A percentile compares a stretch with the other conserved stretches of the same genome.
These are phyloP conservation scores for Hydrozoanthus tunicans DNA, from an alignment of 64 coral and sea anemone genomes.

Conservation along the genomic window DNA sequence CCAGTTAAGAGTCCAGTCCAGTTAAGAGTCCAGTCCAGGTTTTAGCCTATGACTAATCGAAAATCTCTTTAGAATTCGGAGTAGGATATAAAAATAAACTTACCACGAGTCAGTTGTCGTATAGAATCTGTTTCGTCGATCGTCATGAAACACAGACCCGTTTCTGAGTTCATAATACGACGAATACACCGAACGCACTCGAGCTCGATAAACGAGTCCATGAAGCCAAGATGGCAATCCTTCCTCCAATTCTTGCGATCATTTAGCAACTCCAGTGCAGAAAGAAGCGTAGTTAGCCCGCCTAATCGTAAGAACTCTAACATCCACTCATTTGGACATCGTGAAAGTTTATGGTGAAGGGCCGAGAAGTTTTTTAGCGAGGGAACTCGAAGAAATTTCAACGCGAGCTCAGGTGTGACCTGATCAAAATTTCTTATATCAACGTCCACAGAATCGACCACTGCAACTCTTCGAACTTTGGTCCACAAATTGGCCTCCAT, in stretches of 20 bases:
- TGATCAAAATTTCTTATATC: slow-evolving; percentile 32
- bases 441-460: slow-evolving; percentile 30
- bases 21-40: no score
- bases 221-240: slow-evolving; percentile 54
- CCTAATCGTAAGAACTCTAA: slow-evolving; percentile 73
- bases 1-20: no score
- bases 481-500: slow-evolving; percentile 7
- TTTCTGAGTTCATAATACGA: slow-evolving; percentile 80
- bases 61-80: background rate
- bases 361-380: slow-evolving; percentile 86
- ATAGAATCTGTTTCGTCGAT: slow-evolving; percentile 54
- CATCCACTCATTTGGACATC: slow-evolving; percentile 82
- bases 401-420: slow-evolving; percentile 79
- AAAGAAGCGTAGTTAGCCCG: slow-evolving; percentile 65
- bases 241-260: slow-evolving; percentile 34
- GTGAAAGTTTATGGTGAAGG: slow-evolving; percentile 74
- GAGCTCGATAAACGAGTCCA: slow-evolving; percentile 78
- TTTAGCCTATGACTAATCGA: no score
- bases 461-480: slow-evolving; percentile 43
- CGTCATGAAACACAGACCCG: slow-evolving; percentile 60
- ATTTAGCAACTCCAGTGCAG: slow-evolving; percentile 60
- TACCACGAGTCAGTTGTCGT: slow-evolving; percentile 69
- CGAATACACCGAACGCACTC: slow-evolving; percentile 86
- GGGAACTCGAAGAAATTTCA: slow-evolving; percentile 79
- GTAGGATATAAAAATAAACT: slow-evolving; percentile 6